These are phyloP conservation scores for Piprites chloris DNA, from an alignment of 2,113 vertebrate species.

Conservation along the genomic window DNA sequence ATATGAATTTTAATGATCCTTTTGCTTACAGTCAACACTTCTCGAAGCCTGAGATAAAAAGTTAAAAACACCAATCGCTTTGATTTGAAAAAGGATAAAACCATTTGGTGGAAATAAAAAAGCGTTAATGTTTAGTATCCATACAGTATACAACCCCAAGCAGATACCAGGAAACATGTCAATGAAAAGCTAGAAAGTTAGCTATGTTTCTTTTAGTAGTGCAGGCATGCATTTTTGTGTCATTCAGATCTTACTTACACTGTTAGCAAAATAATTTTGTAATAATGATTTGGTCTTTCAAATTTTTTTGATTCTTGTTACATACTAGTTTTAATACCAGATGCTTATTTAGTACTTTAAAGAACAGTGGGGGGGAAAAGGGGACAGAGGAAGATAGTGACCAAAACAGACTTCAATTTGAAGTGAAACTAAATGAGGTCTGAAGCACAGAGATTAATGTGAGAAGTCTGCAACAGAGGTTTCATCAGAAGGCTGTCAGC, in stretches of 20 bases:
- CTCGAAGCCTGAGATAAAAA: background rate
- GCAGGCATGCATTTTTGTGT: background rate
- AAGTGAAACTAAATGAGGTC: background rate
- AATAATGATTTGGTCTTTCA: background rate
- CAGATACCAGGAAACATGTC: background rate
- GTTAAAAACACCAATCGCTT: background rate
- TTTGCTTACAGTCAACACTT: background rate
- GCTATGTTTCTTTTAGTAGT: background rate
- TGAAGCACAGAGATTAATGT: background rate
- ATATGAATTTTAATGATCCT: background rate
- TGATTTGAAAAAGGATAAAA: background rate
- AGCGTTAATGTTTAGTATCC: background rate
- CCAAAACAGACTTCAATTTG: background rate
- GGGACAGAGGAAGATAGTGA: accelerated
- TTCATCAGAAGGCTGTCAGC: background rate
- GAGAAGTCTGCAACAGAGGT: background rate
- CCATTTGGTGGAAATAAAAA: background rate
- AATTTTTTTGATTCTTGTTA: background rate
- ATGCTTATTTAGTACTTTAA: background rate
- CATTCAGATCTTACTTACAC: background rate
- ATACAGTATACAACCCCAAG: background rate
- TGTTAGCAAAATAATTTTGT: background rate
- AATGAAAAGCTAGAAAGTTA: background rate
- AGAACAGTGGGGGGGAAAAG: background rate
- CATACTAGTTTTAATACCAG: background rate